These are phyloP conservation scores for Platygyra sinensis DNA, from an alignment of 64 coral and sea anemone species.

Conservation along the genomic window DNA sequence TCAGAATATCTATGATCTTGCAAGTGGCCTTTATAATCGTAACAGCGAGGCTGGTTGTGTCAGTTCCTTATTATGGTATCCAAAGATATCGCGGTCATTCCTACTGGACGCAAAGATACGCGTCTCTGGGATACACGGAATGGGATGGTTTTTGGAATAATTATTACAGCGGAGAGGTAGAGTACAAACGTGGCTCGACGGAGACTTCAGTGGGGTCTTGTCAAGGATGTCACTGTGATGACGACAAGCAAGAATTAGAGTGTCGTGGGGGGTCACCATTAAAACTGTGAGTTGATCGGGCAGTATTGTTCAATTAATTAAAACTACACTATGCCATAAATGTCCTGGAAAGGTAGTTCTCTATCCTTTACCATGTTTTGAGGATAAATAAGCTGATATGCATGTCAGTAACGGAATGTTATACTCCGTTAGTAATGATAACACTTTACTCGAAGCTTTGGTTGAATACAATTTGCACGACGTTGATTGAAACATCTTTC, in stretches of 20 bases:
- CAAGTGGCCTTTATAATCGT: not conserved
- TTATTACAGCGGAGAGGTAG: not conserved
- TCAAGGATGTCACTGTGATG: conserved; percentile 33
- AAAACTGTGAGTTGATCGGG: conserved; percentile 54
- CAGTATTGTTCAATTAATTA: not conserved
- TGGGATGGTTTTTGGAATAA: conserved; percentile 91
- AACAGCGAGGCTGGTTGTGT: not conserved
- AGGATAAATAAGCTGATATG: too few relatives aligned
- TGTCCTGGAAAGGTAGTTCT: too few relatives aligned
- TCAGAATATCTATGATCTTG: not conserved
- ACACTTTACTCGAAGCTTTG: too few relatives aligned
- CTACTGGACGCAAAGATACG: conserved; percentile 75
- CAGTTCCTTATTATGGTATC: conserved; percentile 4
- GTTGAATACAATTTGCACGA: too few relatives aligned
- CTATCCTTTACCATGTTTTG: too few relatives aligned
- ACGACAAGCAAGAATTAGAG: conserved; percentile 18
- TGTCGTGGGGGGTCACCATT: conserved; percentile 36
- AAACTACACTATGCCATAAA: not conserved
- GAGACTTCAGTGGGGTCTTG: conserved; percentile 5
- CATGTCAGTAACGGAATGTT: too few relatives aligned
- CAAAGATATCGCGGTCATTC: conserved; percentile 47
- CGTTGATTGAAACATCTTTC: too few relatives aligned
- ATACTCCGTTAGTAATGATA: too few relatives aligned
- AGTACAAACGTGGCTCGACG: conserved; percentile 30
- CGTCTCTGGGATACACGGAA: conserved; percentile 39